phyloP scores from a whole-genome alignment of 2,113 vertebrate genomes.

The Lophochroa leadbeateri region DNA sequence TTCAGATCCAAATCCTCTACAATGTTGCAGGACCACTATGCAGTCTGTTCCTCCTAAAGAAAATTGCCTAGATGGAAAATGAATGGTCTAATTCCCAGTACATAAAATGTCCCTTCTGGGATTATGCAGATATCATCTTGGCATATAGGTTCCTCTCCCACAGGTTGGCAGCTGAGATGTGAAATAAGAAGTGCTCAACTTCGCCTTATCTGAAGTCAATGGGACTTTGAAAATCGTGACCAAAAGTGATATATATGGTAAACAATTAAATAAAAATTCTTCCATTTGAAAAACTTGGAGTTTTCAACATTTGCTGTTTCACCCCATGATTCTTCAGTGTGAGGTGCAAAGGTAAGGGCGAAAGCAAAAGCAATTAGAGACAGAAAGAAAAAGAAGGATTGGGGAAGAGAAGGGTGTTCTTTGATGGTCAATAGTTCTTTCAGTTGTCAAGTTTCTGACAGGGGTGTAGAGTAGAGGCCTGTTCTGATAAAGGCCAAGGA shows the following conservation, averaged over 20 bases:
- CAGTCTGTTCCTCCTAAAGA: background rate
- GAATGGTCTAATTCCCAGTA: background rate
- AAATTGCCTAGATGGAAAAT: background rate
- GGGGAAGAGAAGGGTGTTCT: background rate
- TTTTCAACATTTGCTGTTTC: background rate
- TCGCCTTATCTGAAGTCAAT: background rate
- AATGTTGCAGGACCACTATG: background rate
- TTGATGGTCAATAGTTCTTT: background rate
- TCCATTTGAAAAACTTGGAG: background rate
- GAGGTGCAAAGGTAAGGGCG: background rate
- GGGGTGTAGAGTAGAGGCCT: accelerated
- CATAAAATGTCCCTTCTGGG: background rate
- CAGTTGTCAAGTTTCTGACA: background rate
- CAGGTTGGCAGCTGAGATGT: background rate
- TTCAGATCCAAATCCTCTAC: background rate
- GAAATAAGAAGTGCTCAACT: background rate
- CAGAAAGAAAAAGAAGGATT: background rate
- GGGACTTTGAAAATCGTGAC: background rate
- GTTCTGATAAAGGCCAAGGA: background rate
- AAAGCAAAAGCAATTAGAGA: background rate
- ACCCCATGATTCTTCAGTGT: background rate
- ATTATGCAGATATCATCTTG: background rate
- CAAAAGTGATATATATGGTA: background rate
- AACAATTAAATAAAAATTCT: background rate
- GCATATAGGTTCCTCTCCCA: background rate